Percentiles rank a stretch among this genome's conserved stretches.
These are phyloP conservation scores for Spinus olivaceus DNA, from an alignment of 2,797 vertebrate genomes.

Conservation along the genomic window DNA sequence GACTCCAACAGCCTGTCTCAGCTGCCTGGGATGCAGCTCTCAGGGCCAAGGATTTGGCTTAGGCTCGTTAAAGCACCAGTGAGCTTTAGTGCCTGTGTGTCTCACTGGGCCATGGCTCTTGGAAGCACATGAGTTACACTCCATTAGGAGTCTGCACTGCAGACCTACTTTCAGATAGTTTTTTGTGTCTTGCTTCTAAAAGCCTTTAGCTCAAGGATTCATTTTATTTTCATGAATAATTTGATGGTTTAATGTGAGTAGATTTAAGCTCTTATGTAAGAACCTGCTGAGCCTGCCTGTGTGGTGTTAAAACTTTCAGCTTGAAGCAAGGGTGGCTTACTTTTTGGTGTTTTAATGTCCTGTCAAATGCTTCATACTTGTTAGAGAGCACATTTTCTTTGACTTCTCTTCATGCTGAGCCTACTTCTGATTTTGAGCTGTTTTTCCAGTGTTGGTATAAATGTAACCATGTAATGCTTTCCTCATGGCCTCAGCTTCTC, in stretches of 20 bases:
- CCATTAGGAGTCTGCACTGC: neutral
- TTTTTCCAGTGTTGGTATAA: neutral
- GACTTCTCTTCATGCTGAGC: neutral
- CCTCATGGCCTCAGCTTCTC: neutral
- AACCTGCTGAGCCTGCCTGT: neutral
- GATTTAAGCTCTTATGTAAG: neutral
- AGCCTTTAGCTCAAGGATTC: neutral
- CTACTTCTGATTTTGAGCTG: neutral
- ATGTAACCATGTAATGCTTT: neutral
- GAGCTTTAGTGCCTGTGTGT: neutral
- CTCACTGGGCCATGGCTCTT: neutral
- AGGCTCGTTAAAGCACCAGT: neutral
- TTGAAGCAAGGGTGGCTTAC: neutral
- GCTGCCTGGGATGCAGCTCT: neutral
- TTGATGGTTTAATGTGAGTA: neutral
- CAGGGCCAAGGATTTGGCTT: neutral
- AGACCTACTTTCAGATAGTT: neutral
- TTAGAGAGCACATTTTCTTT: neutral
- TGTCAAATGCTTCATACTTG: neutral
- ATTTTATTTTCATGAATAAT: constrained; percentile 31
- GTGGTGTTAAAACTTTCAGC: neutral
- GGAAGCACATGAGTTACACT: neutral
- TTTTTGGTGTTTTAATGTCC: neutral
- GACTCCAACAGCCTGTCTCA: rapidly evolving
- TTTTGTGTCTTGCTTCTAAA: neutral